phyloP scores from a whole-genome alignment of 2,113 vertebrate genomes.

The Sorex fumeus region DNA sequence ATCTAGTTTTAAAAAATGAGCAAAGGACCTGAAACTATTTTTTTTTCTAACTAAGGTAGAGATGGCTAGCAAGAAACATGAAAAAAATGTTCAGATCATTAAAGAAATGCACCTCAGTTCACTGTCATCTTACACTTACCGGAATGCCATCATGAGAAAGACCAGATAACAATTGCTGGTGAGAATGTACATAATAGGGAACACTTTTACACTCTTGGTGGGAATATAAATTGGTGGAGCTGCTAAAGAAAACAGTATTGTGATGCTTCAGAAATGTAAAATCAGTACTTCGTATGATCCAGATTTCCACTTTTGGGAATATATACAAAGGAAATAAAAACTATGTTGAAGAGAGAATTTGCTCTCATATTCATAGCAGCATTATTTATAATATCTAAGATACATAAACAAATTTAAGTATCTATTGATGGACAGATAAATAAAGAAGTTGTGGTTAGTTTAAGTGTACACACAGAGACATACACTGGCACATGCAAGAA shows the following conservation, averaged over 20 bases:
- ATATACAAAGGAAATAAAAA: constrained; percentile 7
- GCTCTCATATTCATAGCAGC: neutral
- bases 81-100: neutral
- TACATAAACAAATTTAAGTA: neutral
- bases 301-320: neutral
- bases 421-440: neutral
- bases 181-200: neutral
- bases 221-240: neutral
- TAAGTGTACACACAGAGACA: too few relatives aligned
- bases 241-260: neutral
- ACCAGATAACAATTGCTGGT: neutral
- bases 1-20: neutral
- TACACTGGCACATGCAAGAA: too few relatives aligned
- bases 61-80: neutral
- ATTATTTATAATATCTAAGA: constrained; percentile 29
- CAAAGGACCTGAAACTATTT: neutral
- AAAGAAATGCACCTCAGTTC: neutral
- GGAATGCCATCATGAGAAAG: neutral
- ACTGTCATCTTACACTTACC: neutral
- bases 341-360: neutral
- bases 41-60: too few relatives aligned
- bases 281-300: neutral
- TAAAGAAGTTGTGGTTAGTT: neutral
- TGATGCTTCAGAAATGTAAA: neutral
- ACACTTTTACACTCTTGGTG: neutral